phyloP scores from a whole-genome alignment of 2,888 invertebrate genomes.

The Microctonus brassicae region DNA sequence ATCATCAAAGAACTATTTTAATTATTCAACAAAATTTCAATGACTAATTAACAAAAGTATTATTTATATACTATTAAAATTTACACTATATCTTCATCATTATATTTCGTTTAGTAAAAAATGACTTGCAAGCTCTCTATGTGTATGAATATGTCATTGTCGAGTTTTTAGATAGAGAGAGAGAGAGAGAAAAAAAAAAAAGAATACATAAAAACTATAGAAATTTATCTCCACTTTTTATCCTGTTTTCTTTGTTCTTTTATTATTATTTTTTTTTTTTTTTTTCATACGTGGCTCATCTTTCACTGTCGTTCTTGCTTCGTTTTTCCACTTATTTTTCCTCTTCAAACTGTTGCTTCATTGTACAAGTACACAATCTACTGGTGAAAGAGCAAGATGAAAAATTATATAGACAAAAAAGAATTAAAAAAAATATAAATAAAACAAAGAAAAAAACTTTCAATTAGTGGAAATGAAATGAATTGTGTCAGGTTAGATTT shows the following conservation, averaged over 20 bases:
- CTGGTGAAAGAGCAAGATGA: slow-evolving; percentile 2
- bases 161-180: no score
- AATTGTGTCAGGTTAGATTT: slow-evolving; percentile 22
- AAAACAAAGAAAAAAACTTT: neutral
- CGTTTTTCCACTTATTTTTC: slow-evolving; percentile 2
- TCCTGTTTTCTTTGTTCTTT: slow-evolving; percentile 8
- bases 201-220: slow-evolving; percentile 22
- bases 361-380: slow-evolving; percentile 19
- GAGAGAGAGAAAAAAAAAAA: no score
- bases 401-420: slow-evolving; percentile 10
- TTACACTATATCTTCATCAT: no score
- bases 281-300: neutral
- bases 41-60: no score
- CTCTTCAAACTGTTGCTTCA: slow-evolving; percentile 43
- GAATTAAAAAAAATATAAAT: no score
- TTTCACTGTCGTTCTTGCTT: slow-evolving; percentile 3
- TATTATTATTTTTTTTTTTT: no score
- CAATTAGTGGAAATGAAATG: slow-evolving; percentile 29
- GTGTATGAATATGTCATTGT: slow-evolving; percentile 5
- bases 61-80: no score
- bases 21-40: no score
- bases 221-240: neutral
- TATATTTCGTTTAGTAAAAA: no score
- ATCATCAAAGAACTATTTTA: no score
- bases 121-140: slow-evolving; percentile 24